Conservation (phyloP, 2,113 vertebrate species). For the Donacobius atricapilla region DNA sequence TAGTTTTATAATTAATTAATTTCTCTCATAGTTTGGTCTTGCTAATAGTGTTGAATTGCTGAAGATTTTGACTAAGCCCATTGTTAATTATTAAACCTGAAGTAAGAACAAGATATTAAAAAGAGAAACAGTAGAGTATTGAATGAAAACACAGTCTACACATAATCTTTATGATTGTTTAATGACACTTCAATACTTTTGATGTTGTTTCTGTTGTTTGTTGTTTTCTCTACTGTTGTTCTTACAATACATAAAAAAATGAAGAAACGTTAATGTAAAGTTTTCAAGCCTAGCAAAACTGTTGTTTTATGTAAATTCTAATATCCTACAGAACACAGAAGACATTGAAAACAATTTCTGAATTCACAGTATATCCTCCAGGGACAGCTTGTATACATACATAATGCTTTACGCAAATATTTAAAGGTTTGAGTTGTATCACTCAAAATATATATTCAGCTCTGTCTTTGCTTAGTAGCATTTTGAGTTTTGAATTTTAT, state of each 20-base stretch:
- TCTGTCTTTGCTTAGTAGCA: not conserved
- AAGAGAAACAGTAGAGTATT: not conserved
- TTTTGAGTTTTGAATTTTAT: not conserved
- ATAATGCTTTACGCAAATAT: conserved; percentile 15
- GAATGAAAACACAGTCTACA: not conserved
- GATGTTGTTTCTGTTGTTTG: not conserved
- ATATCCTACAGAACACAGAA: not conserved
- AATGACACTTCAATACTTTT: not conserved
- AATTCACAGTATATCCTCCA: not conserved
- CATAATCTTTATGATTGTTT: not conserved
- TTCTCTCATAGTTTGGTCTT: not conserved
- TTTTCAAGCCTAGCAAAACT: not conserved
- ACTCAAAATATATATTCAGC: not conserved
- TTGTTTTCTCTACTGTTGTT: not conserved
- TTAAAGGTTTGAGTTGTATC: not conserved
- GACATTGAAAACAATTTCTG: not conserved
- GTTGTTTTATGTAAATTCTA: not conserved
- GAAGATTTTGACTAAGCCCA: not conserved
- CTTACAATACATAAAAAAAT: not conserved
- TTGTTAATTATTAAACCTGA: not conserved
- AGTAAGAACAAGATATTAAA: not conserved
- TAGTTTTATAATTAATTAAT: not conserved
- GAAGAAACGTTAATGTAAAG: not conserved
- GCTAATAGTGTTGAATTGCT: not conserved
- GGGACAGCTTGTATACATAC: not conserved